Evolutionary conservation across 1,140 invertebrate species (phyloP).

Genomic region (Drosophila pruinosa): DNA sequence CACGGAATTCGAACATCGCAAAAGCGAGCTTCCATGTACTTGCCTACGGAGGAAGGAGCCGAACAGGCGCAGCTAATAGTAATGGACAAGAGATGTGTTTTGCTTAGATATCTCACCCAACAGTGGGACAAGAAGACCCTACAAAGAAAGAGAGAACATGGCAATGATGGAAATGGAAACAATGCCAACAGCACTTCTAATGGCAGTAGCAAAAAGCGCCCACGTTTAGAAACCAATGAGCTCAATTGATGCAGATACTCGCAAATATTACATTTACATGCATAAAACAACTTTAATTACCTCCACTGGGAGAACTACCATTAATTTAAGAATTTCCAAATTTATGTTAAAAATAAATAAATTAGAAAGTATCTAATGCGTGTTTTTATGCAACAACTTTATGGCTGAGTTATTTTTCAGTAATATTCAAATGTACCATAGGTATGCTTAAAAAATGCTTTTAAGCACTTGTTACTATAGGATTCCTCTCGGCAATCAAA

Average conservation of each 20-base stretch:
- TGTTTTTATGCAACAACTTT: no score
- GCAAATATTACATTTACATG: conserved; percentile 6
- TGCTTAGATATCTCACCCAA: conserved; percentile 95
- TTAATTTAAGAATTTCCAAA: conserved; percentile 30
- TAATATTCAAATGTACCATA: no score
- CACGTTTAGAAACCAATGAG: conserved; percentile 71
- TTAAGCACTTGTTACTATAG: no score
- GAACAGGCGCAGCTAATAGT: conserved; percentile 95
- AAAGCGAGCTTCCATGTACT: conserved; percentile 94
- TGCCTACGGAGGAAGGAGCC: conserved; percentile 94
- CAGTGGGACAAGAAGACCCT: conserved; percentile 95
- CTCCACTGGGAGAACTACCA: conserved; percentile 12
- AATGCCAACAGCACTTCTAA: conserved; percentile 38
- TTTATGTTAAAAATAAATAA: conserved; percentile 42
- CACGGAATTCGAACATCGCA: conserved; percentile 91
- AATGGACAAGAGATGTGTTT: conserved; percentile 96
- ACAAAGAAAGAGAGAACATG: conserved; percentile 84
- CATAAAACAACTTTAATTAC: conserved; percentile 2
- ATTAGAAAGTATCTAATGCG: conserved; percentile 9
- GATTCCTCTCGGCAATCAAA: not conserved
- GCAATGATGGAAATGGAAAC: conserved; percentile 31
- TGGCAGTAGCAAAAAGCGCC: conserved; percentile 77
- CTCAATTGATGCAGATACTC: conserved; percentile 42
- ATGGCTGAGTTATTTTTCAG: no score
- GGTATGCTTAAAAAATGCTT: no score